Conservation (phyloP, 2,797 vertebrate genomes). For the Sebastes diaconus region DNA sequence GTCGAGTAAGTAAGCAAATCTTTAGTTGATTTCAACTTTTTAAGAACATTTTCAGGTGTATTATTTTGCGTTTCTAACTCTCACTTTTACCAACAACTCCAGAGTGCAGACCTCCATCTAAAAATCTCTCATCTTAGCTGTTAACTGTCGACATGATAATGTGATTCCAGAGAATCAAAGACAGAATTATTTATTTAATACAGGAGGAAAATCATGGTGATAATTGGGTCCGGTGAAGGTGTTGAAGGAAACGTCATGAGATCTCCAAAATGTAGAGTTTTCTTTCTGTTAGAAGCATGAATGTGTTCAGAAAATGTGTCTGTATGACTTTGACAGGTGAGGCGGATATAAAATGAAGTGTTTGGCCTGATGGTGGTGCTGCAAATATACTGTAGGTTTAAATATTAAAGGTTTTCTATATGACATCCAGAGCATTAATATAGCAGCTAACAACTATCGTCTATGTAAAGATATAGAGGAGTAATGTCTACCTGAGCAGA, state of each 20-base stretch:
- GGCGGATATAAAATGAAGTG: not conserved
- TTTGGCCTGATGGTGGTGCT: too few relatives aligned
- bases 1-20: not conserved
- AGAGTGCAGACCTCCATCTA: not conserved
- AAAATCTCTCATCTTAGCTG: not conserved
- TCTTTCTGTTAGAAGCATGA: not conserved
- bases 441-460: too few relatives aligned
- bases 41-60: not conserved
- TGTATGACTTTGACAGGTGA: not conserved
- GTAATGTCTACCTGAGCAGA: too few relatives aligned
- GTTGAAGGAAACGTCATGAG: not conserved
- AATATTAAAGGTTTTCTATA: not conserved
- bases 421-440: too few relatives aligned
- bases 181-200: not conserved
- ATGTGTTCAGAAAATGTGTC: not conserved
- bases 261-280: not conserved
- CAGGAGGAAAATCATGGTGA: not conserved
- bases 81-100: not conserved
- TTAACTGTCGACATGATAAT: not conserved
- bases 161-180: not conserved
- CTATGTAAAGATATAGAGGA: too few relatives aligned
- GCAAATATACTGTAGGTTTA: not conserved
- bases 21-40: not conserved
- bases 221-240: not conserved
- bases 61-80: not conserved